Conservation (phyloP, 2,113 vertebrate genomes). For the Hippocampus mohnikei region DNA sequence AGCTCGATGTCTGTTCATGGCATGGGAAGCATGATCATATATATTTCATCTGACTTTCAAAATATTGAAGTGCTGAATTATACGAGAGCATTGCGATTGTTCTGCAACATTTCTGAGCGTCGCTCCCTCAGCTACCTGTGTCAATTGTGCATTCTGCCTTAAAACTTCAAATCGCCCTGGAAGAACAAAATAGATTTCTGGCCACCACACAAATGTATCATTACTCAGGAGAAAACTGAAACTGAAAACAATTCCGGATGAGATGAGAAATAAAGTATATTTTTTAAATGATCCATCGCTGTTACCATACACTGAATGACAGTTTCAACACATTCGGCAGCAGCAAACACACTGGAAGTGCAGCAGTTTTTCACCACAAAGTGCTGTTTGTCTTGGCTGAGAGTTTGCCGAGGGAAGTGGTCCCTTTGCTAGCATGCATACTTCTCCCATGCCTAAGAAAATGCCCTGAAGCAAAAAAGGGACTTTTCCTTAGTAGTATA, state of each 20-base stretch:
- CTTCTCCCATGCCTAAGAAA: slow-evolving; percentile 36
- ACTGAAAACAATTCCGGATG: not conserved
- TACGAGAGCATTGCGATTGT: too few relatives aligned
- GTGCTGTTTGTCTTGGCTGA: slow-evolving; percentile 36
- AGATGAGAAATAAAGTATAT: not conserved
- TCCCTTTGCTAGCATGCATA: slow-evolving; percentile 15
- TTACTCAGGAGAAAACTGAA: slow-evolving; percentile 28
- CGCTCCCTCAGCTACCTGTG: too few relatives aligned
- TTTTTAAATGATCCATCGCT: slow-evolving; percentile 13
- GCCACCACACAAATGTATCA: not conserved
- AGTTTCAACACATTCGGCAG: slow-evolving; percentile 37
- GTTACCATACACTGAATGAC: slow-evolving; percentile 22
- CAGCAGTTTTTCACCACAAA: slow-evolving; percentile 30
- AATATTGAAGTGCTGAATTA: too few relatives aligned
- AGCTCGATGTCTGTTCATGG: not conserved
- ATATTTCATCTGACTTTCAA: not conserved
- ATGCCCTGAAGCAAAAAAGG: slow-evolving; percentile 42
- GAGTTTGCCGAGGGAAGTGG: slow-evolving; percentile 18
- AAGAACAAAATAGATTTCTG: not conserved
- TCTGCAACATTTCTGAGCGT: too few relatives aligned
- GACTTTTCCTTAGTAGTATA: too few relatives aligned
- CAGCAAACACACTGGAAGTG: slow-evolving; percentile 16
- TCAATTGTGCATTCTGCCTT: not conserved
- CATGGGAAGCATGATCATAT: not conserved
- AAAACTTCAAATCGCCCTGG: not conserved